Conservation (phyloP, 1,140 invertebrate species). For the Cepaea nemoralis region DNA sequence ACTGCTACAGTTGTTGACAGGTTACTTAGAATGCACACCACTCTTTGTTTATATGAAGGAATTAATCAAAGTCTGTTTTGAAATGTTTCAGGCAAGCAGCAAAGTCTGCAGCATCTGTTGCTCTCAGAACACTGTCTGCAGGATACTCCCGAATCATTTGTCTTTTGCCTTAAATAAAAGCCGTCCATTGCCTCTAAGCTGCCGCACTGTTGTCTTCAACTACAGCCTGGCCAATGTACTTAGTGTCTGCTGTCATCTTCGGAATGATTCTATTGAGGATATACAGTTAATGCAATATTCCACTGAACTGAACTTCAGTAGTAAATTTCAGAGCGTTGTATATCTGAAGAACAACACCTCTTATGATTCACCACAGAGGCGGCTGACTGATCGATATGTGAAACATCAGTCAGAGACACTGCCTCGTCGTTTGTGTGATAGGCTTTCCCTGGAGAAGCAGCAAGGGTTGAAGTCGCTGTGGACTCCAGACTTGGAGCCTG, state of each 20-base stretch:
- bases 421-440: conserved; percentile 21
- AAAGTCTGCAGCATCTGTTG: conserved; percentile 20
- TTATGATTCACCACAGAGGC: neutral
- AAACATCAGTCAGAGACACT: conserved; percentile 12
- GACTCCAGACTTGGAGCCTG: neutral
- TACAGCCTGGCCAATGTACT: neutral
- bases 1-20: no score
- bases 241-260: neutral
- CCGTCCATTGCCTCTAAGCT: neutral
- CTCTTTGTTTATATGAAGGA: no score
- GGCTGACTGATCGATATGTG: neutral
- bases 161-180: conserved; percentile 15
- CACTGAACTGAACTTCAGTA: neutral
- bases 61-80: no score
- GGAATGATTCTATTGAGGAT: neutral
- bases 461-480: neutral
- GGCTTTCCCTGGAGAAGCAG: conserved; percentile 20
- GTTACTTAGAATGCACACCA: no score
- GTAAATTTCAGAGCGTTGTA: neutral
- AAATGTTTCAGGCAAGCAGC: neutral
- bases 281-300: neutral
- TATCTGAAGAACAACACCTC: neutral
- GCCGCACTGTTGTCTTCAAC: conserved; percentile 1
- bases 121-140: neutral
- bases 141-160: neutral